Base-by-base conservation (phyloP, 2,113 vertebrate species). In the Silurus asotus region DNA sequence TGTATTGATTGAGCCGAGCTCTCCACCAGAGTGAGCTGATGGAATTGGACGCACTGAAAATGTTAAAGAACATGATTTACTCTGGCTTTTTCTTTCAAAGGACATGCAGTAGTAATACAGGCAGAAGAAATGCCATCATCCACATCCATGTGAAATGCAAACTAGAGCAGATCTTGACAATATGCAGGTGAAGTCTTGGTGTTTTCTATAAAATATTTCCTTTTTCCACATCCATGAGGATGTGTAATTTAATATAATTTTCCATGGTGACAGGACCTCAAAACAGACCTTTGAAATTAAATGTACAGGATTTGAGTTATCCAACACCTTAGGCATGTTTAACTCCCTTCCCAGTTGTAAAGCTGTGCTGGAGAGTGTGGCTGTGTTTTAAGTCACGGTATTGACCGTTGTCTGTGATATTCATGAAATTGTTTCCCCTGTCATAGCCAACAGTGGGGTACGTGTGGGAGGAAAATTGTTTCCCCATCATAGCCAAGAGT, bases 391-490 rank as follows among this genome's bases (percentile, higher is more conserved):
- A 80, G 77, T 61, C 61, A 58, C 23, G 77, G 56, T 80, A 80
- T 61, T 80, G 77, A 80, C 77, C 56, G 61, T 37, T 61, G 56
- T 80, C 37, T 58, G 61, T 80, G 56, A 80, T 80, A 80, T 80
- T 80, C 77, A 56, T 80, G 77, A 80, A 80, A 80, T 80, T 61
- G 77, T 48, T 48, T 80, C 20, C 28, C 61, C 28, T 80, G 59
- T 61, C 77, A 20, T 61, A 10, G 77, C 59, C 56, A 61, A 61
- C 56, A 80, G 15, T 61, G 58, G 77, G 56, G 77, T 20, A 80
- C 56, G 77, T 80, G 77, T 61, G 77, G 37, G 56, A 80, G 77
- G 28, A 80, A 80, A 80, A 80, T 80, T 61, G 77, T 48, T 48
- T 80, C 20, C 28, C 61, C 28, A 45, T 80, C 77, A 20, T 61